Conservation (phyloP, 1,140 invertebrate genomes). For the Rhyzopertha dominica region DNA sequence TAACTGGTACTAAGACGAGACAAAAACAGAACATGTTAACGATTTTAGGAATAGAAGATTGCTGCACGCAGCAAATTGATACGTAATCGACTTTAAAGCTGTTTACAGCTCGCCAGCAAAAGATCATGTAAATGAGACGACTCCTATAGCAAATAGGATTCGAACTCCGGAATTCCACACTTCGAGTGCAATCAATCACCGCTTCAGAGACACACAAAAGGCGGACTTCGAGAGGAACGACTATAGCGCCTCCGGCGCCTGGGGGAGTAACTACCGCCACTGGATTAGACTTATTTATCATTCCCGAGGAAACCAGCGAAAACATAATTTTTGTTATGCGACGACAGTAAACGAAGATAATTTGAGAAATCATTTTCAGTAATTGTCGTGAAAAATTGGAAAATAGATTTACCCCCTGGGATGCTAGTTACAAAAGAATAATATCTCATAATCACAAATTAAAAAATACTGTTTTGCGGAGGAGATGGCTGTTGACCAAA, state of each 20-base stretch:
- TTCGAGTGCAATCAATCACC: constrained; percentile 14
- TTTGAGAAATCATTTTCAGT: not conserved
- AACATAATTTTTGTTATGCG: constrained; percentile 1
- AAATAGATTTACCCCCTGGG: too few relatives aligned
- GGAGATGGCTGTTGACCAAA: too few relatives aligned
- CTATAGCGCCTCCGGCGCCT: not conserved
- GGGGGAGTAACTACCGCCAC: constrained; percentile 1
- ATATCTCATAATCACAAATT: too few relatives aligned
- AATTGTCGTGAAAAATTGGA: not conserved
- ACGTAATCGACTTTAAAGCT: constrained; percentile 1
- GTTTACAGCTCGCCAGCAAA: not conserved
- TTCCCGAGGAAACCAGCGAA: not conserved
- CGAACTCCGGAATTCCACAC: constrained; percentile 8
- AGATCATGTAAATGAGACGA: constrained; percentile 6
- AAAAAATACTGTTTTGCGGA: too few relatives aligned
- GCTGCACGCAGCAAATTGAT: not conserved
- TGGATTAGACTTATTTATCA: not conserved
- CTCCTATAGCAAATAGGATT: constrained; percentile 1
- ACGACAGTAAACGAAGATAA: not conserved
- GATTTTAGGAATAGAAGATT: not conserved
- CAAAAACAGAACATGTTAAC: too few relatives aligned
- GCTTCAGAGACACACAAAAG: constrained; percentile 3
- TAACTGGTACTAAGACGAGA: too few relatives aligned
- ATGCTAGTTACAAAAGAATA: too few relatives aligned
- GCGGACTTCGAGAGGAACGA: not conserved